Conservation (phyloP, 1,140 invertebrate species). For the Campodea augens region DNA sequence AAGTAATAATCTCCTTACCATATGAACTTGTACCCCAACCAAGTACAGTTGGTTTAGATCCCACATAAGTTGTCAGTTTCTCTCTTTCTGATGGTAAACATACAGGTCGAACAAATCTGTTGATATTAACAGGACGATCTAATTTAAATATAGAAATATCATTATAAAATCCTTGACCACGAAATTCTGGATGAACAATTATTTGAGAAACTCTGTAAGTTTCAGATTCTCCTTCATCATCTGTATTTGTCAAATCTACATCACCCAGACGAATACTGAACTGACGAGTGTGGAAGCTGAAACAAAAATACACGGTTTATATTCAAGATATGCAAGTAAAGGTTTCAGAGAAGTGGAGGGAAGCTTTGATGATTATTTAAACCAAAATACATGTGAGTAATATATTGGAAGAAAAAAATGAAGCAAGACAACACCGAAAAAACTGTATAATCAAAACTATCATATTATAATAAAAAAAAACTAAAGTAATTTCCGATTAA, state of each 20-base stretch:
- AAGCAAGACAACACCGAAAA: no score
- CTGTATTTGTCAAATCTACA: slow-evolving; percentile 59
- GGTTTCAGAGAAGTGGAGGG: neutral
- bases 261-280: slow-evolving; percentile 76
- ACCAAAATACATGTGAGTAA: neutral
- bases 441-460: no score
- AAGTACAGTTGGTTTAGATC: slow-evolving; percentile 59
- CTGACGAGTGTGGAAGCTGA: slow-evolving; percentile 60
- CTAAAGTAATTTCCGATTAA: no score
- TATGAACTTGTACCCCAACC: slow-evolving; percentile 83
- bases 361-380: slow-evolving; percentile 5
- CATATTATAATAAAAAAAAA: no score
- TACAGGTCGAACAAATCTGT: slow-evolving; percentile 69
- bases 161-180: slow-evolving; percentile 71
- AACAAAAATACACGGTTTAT: slow-evolving; percentile 11
- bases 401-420: neutral
- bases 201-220: slow-evolving; percentile 56
- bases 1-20: no score
- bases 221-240: slow-evolving; percentile 57
- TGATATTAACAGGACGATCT: slow-evolving; percentile 40
- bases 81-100: slow-evolving; percentile 49
- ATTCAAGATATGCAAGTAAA: neutral
- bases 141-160: slow-evolving; percentile 71
- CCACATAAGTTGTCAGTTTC: slow-evolving; percentile 38
- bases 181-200: slow-evolving; percentile 58